A percentile compares a stretch with the other conserved stretches of the same genome.
These are phyloP conservation scores for Budorcas taxicolor DNA, from an alignment of 2,113 vertebrate species.

Conservation along the genomic window DNA sequence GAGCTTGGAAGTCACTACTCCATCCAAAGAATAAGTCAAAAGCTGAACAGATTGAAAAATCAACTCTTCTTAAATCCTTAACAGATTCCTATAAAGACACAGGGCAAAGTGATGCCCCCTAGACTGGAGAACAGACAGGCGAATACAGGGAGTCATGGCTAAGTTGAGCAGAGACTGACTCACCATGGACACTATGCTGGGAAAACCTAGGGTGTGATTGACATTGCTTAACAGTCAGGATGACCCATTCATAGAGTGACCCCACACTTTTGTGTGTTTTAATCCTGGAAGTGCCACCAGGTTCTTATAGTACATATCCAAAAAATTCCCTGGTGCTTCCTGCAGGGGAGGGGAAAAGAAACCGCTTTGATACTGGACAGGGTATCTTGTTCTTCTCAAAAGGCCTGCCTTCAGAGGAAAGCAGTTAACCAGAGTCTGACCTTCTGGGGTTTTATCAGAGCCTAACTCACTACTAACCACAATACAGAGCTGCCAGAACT, in stretches of 20 bases:
- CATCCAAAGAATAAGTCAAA: neutral
- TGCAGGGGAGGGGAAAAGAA: neutral
- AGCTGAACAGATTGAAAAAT: neutral
- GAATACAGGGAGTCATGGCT: neutral
- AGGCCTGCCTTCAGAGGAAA: neutral
- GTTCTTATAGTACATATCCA: neutral
- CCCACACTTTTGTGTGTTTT: neutral
- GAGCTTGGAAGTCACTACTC: neutral
- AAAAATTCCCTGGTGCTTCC: neutral
- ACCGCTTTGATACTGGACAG: neutral
- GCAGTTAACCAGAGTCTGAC: neutral
- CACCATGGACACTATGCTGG: neutral
- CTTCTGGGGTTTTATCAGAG: neutral
- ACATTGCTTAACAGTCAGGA: neutral
- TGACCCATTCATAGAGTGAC: neutral
- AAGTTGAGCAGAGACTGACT: neutral
- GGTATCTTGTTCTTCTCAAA: neutral
- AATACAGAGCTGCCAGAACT: neutral
- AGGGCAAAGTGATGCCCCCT: neutral
- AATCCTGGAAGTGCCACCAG: neutral
- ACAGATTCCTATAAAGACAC: neutral
- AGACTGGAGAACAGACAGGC: neutral
- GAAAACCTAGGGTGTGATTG: neutral
- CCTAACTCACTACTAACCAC: neutral
- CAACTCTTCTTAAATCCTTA: neutral